These are phyloP conservation scores for Ictalurus furcatus DNA, from an alignment of 2,113 vertebrate genomes.

Conservation along the genomic window DNA sequence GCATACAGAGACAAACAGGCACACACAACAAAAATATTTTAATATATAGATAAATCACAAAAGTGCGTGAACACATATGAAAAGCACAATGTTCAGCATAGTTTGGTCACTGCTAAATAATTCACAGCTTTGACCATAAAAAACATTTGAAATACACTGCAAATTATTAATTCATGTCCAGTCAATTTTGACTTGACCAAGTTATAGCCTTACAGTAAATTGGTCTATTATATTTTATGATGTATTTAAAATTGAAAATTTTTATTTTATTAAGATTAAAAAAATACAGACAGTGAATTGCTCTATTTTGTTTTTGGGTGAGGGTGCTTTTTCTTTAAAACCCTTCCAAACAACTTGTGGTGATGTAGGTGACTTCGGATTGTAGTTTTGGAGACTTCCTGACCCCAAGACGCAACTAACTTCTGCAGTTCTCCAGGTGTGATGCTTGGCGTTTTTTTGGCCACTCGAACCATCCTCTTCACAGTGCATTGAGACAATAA, in stretches of 20 bases:
- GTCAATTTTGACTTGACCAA: constrained; percentile 30
- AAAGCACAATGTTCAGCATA: background rate
- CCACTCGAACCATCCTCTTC: too few relatives aligned
- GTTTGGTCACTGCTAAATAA: constrained; percentile 41
- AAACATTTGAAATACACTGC: constrained; percentile 27
- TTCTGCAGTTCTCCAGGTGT: too few relatives aligned
- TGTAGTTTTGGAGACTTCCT: too few relatives aligned
- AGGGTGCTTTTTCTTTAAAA: too few relatives aligned
- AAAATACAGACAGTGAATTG: background rate
- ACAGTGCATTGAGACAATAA: too few relatives aligned
- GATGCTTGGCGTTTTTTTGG: too few relatives aligned
- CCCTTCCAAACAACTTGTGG: too few relatives aligned
- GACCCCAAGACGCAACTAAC: too few relatives aligned
- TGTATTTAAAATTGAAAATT: constrained; percentile 5
- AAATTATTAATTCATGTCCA: constrained; percentile 46
- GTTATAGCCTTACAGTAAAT: background rate
- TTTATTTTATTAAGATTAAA: too few relatives aligned
- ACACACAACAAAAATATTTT: background rate
- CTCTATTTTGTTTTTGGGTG: background rate
- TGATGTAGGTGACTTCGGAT: too few relatives aligned
- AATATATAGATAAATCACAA: background rate
- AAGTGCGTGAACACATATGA: background rate
- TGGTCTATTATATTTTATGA: background rate
- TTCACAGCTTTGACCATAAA: constrained; percentile 43
- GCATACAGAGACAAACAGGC: background rate